These are phyloP conservation scores for Homalodisca vitripennis DNA, from an alignment of 1,140 invertebrate genomes.

Conservation along the genomic window DNA sequence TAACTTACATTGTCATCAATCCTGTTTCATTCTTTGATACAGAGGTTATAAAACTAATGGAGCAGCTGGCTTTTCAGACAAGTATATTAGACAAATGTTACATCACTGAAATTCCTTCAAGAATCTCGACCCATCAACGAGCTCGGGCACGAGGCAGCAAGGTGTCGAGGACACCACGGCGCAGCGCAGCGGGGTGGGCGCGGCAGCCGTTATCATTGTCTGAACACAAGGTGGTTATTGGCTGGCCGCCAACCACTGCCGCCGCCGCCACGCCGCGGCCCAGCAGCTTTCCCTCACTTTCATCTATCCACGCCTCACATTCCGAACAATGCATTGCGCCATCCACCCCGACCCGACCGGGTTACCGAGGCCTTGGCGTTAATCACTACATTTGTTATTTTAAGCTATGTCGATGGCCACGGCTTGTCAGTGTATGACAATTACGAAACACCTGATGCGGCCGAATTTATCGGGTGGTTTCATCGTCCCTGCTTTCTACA, in stretches of 20 bases:
- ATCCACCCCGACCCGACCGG: background rate
- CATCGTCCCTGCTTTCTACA: no score
- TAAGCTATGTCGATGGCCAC: background rate
- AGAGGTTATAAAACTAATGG: no score
- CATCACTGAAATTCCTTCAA: no score
- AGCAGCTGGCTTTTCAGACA: no score
- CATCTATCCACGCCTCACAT: conserved; percentile 14
- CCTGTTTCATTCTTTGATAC: no score
- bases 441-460: background rate
- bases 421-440: conserved; percentile 2
- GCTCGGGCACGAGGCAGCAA: no score
- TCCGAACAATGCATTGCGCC: conserved; percentile 5
- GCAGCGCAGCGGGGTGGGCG: no score
- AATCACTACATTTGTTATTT: conserved; percentile 12
- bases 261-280: background rate
- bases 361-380: conserved; percentile 1
- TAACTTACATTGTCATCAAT: no score
- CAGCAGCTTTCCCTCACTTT: conserved; percentile 20
- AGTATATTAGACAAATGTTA: no score
- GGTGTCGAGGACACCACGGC: no score
- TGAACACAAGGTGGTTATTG: background rate
- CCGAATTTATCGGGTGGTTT: background rate
- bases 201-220: no score
- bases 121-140: no score
- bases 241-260: background rate